phyloP scores from a whole-genome alignment of 2,113 vertebrate genomes.

The Protobothrops mucrosquamatus region DNA sequence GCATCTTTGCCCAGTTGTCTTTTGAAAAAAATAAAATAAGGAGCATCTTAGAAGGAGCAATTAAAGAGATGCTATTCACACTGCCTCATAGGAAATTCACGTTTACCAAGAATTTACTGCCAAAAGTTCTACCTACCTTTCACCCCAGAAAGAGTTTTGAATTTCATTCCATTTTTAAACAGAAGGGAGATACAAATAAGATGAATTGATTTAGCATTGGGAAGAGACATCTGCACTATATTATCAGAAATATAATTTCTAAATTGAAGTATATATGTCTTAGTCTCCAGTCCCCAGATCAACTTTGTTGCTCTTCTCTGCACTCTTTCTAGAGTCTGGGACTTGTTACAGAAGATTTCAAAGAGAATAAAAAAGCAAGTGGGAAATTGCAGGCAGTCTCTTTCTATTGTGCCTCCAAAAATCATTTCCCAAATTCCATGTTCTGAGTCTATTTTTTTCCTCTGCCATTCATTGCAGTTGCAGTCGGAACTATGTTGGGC shows the following conservation, averaged over 20 bases:
- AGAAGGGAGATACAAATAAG: not conserved
- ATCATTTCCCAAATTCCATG: not conserved
- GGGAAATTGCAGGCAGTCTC: not conserved
- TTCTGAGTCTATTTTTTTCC: conserved; percentile 10
- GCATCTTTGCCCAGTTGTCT: not conserved
- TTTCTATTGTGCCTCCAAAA: not conserved
- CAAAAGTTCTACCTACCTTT: not conserved
- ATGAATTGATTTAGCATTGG: not conserved
- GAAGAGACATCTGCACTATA: not conserved
- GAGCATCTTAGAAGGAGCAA: not conserved
- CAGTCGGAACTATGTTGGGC: conserved; percentile 79
- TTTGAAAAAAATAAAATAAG: not conserved
- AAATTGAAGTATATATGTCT: not conserved
- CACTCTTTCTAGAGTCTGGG: no score
- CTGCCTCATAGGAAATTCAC: not conserved
- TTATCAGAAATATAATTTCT: not conserved
- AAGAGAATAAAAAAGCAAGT: not conserved
- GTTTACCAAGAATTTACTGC: not conserved
- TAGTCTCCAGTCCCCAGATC: no score
- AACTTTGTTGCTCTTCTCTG: no score
- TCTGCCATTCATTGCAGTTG: conserved; percentile 69
- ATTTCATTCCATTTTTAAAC: not conserved
- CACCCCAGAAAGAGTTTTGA: not conserved
- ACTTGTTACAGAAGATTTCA: not conserved
- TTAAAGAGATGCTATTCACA: not conserved